These are phyloP conservation scores for Rallus limicola DNA, from an alignment of 2,113 vertebrate genomes.

Conservation along the genomic window DNA sequence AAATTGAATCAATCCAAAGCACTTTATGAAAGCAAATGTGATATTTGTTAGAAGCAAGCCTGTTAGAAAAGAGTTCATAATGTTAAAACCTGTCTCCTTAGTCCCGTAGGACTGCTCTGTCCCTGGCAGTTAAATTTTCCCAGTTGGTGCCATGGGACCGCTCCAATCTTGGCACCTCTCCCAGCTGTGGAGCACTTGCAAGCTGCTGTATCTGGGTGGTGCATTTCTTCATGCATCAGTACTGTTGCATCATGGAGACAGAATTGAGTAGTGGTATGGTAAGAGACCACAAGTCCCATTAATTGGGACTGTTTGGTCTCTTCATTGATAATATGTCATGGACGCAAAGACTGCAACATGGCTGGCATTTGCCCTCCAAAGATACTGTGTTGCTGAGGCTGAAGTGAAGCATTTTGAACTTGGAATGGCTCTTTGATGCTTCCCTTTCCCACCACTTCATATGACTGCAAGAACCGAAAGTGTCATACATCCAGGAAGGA, in stretches of 20 bases:
- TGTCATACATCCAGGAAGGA: background rate
- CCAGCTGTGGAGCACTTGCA: background rate
- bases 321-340: background rate
- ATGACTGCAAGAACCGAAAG: background rate
- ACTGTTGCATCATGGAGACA: background rate
- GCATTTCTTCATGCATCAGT: background rate
- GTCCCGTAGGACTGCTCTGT: background rate
- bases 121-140: background rate
- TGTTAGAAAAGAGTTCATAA: background rate
- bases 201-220: background rate
- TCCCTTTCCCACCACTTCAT: background rate
- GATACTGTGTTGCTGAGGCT: background rate
- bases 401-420: background rate
- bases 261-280: background rate
- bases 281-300: background rate
- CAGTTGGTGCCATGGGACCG: background rate
- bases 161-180: background rate
- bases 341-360: background rate
- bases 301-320: background rate
- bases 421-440: background rate
- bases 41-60: background rate
- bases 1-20: background rate
- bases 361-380: background rate
- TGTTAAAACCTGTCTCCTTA: background rate
- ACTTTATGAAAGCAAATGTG: background rate